Base-by-base conservation (phyloP, 1,140 invertebrate species). In the Caenorhabditis briggsae region DNA sequence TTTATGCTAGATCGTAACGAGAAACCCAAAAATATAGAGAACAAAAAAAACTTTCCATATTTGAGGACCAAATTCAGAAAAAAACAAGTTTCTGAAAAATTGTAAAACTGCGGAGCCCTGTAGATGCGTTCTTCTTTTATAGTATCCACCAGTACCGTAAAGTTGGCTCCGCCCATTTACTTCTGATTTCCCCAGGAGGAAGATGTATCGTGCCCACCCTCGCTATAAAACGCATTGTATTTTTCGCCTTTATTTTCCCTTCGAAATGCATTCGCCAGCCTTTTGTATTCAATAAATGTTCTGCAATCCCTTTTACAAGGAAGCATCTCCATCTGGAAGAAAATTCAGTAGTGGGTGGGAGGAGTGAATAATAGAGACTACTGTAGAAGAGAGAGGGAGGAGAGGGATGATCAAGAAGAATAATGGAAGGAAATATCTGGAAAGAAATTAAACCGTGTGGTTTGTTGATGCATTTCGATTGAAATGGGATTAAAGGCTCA, bases 161-260 rank as follows among this genome's bases (percentile, higher is more conserved):
- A 46, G 3, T 25, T 70, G 2, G 41, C 64, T 46, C 64, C 64
- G 64, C 64, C 64, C 64, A 70, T 3, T 70, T 48, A 9, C 16
- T 64, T 59, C 58, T 59, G 14, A 59, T 20, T 59, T 12, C 23
- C 16, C 33, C 33, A 33, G 33, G 33, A 43, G 23, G 33, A 18
- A 46, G 16, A 25, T 46, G 41, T 5, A 5, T 70, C 64, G 33
- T 70, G 64, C 41, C 23, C 64, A 46, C 61, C 64, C 23, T 70
- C 41, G 41, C 64, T 70, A 70, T 70, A 70, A 70, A 70, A 11
- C n/a, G 14, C 23, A 18, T 70, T 70, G 33, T 48, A 70, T 70
- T 46, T 18, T 70, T 41, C n/a, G 11, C 43, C 43, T 11, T 70
- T 25, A 11, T 20, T 9, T 41, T 23, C 16, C 41, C 3, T 46